phyloP scores from a whole-genome alignment of 2,888 invertebrate genomes.

The Gasteruption jaculator region DNA sequence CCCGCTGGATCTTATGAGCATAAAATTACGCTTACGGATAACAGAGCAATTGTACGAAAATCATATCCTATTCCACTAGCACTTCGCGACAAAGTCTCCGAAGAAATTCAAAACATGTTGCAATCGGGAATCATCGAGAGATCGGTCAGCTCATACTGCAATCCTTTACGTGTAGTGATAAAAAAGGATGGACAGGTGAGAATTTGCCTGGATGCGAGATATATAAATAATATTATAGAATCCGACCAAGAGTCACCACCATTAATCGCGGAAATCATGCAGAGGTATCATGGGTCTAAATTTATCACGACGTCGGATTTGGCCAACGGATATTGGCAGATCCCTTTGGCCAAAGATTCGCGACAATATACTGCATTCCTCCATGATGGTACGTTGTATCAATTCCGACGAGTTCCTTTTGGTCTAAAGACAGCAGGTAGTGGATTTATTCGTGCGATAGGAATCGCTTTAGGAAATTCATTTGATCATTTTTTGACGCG shows the following conservation, averaged over 20 bases:
- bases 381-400: constrained; percentile 24
- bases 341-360: constrained; percentile 19
- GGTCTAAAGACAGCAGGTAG: constrained; percentile 31
- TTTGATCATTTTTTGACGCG: constrained; percentile 21
- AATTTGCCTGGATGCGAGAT: constrained; percentile 37
- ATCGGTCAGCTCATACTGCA: constrained; percentile 31
- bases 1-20: constrained; percentile 14
- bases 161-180: constrained; percentile 31
- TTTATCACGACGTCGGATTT: constrained; percentile 25
- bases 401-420: constrained; percentile 33
- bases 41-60: constrained; percentile 26
- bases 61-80: constrained; percentile 34
- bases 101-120: constrained; percentile 30
- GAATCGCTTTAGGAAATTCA: background rate
- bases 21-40: background rate
- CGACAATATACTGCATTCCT: constrained; percentile 26
- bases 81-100: constrained; percentile 25
- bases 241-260: constrained; percentile 30
- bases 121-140: constrained; percentile 29
- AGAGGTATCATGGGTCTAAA: constrained; percentile 18
- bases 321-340: constrained; percentile 30
- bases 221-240: constrained; percentile 31
- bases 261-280: constrained; percentile 21
- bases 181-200: constrained; percentile 35
- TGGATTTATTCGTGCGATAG: constrained; percentile 25